phyloP scores from a whole-genome alignment of 2,797 vertebrate genomes.

The Galaxias olidus region DNA sequence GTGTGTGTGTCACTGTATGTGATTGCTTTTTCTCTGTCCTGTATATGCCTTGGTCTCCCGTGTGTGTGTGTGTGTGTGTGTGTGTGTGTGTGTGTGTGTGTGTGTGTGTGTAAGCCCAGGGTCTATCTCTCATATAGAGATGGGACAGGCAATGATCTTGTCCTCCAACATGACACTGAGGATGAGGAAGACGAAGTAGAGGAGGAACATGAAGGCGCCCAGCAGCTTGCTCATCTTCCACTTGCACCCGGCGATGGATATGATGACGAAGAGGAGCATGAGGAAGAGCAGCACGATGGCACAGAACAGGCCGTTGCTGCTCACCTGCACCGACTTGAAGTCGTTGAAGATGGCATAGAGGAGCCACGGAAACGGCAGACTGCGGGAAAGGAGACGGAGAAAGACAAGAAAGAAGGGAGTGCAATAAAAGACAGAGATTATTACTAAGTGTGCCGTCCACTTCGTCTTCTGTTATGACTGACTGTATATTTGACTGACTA shows the following conservation, averaged over 20 bases:
- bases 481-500: too few relatives aligned
- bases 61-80: background rate
- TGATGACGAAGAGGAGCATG: slow-evolving; percentile 97
- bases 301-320: slow-evolving; percentile 98
- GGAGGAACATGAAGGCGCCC: slow-evolving; percentile 90
- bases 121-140: slow-evolving; percentile 79
- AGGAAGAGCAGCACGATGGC: slow-evolving; percentile 98
- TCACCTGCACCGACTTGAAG: slow-evolving; percentile 83
- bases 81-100: background rate
- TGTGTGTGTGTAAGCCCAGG: background rate
- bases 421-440: background rate
- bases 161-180: slow-evolving; percentile 95
- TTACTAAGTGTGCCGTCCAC: background rate
- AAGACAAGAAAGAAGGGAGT: background rate
- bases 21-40: too few relatives aligned
- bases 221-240: slow-evolving; percentile 97
- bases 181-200: slow-evolving; percentile 94
- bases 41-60: background rate
- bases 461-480: background rate
- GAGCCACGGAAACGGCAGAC: slow-evolving; percentile 97
- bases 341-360: slow-evolving; percentile 79
- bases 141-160: slow-evolving; percentile 87
- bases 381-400: slow-evolving; percentile 53
- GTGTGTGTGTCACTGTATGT: too few relatives aligned
- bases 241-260: slow-evolving; percentile 91